Conservation (phyloP, 1,140 invertebrate species). For the Drosophila chauvacae region DNA sequence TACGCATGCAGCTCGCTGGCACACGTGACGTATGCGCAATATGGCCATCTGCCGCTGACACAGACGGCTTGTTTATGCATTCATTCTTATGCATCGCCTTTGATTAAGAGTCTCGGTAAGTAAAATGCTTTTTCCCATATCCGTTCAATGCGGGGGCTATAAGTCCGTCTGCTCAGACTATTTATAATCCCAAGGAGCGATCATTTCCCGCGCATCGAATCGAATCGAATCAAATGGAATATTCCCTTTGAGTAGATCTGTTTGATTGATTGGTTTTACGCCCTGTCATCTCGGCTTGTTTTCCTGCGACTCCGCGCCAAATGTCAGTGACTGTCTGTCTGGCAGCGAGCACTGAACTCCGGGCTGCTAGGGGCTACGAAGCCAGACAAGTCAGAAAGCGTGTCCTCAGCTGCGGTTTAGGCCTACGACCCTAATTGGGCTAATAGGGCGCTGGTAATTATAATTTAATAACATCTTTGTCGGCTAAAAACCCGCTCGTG, state of each 20-base stretch:
- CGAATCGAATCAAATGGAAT: neutral
- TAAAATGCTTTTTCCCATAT: constrained; percentile 32
- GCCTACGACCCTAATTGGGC: constrained; percentile 61
- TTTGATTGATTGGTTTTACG: constrained; percentile 36
- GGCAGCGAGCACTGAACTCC: constrained; percentile 22
- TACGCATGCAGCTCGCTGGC: constrained; percentile 29
- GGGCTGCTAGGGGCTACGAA: neutral
- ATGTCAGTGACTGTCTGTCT: constrained; percentile 23
- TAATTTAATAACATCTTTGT: constrained; percentile 70
- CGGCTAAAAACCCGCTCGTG: constrained; percentile 52
- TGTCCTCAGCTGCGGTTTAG: constrained; percentile 42
- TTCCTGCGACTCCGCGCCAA: constrained; percentile 1
- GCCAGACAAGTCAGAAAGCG: constrained; percentile 34
- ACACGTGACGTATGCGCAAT: constrained; percentile 74
- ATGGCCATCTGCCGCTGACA: constrained; percentile 21
- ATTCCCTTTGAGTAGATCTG: constrained; percentile 20
- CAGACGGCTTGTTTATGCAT: constrained; percentile 19
- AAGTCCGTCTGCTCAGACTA: constrained; percentile 11
- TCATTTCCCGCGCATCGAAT: neutral
- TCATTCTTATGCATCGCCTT: constrained; percentile 34
- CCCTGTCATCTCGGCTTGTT: constrained; percentile 9
- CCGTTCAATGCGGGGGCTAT: neutral
- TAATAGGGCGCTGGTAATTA: constrained; percentile 77
- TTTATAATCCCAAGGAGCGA: constrained; percentile 9
- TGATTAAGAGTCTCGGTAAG: constrained; percentile 33